These are phyloP conservation scores for Hyposoter didymator DNA, from an alignment of 2,888 invertebrate species.

Conservation along the genomic window DNA sequence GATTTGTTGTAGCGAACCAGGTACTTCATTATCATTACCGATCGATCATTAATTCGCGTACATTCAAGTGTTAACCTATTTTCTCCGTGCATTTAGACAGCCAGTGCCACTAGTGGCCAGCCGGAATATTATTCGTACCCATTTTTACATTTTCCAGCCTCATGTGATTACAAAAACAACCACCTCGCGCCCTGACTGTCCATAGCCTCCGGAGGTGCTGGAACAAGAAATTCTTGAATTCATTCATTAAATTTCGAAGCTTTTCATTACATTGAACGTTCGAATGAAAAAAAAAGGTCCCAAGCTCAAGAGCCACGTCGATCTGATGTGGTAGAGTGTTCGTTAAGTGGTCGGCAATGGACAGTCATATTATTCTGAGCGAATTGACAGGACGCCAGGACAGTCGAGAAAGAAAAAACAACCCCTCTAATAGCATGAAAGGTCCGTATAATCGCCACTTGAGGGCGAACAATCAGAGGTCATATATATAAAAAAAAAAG, in stretches of 20 bases:
- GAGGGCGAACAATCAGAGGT: conserved; percentile 47
- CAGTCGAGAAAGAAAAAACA: conserved; percentile 43
- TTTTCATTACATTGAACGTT: neutral
- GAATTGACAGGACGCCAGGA: conserved; percentile 41
- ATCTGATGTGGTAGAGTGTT: neutral
- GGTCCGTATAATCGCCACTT: conserved; percentile 46
- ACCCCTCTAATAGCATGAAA: conserved; percentile 18
- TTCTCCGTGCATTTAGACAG: too few relatives aligned
- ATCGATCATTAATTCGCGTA: neutral
- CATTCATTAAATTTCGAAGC: neutral
- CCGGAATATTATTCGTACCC: too few relatives aligned
- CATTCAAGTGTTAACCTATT: neutral
- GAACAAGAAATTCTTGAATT: neutral
- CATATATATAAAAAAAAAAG: conserved; percentile 27
- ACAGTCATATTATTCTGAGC: conserved; percentile 47
- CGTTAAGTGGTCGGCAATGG: conserved; percentile 31
- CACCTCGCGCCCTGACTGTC: too few relatives aligned
- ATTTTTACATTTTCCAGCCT: too few relatives aligned
- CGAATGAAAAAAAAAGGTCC: neutral
- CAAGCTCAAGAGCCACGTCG: neutral
- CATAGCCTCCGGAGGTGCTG: neutral
- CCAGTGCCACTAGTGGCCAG: too few relatives aligned
- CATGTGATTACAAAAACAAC: too few relatives aligned
- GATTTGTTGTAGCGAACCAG: neutral
- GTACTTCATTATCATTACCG: neutral